Evolutionary conservation across 2,113 vertebrate genomes (phyloP), one percentile per base, ranked within the genome.

Genomic region (Pachyramphus minor): DNA sequence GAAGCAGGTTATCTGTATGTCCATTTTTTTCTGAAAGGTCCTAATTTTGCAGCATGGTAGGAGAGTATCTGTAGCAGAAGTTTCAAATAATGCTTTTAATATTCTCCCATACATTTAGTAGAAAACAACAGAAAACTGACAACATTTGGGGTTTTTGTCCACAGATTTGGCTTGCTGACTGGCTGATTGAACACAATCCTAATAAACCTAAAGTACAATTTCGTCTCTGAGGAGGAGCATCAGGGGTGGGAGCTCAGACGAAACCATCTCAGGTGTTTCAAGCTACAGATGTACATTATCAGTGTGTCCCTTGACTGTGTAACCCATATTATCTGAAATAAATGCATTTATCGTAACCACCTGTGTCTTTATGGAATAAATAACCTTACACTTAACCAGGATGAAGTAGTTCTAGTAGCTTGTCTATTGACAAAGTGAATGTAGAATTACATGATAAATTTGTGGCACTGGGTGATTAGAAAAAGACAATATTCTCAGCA

Each of bases 151-250:
- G 33, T 42, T 94, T 95, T 95, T 64, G 55, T 78, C 75, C 73
- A 64, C 96, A 99, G 99, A 97, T 93, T 56, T 99, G 99, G 99
- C 98, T 99, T 52, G 99, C 99, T 97, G 98, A 99, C 93, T 99
- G 99, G 99, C 88, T 99, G 93, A 88, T 99, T 56, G 97, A 98
- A 91, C 98, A 99, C 96, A 98, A 99, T 93, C 99, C 99, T 39
- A 99, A 99, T 84, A 98, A 98, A 95, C 99, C 99, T 58, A 97
- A 95, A 75, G 85, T 99, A 47, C 95, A 39, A 30, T 94, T 98
- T 52, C 86, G 7, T 49, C 60, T 11, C 25, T 80, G 62, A 90
- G 69, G 93, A 96, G 84, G 95, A 98, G 47, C 56, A 80, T 80
- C 79, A 59, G 23, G 18, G 5, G 11, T 62, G 81, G 91, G 60